Evolutionary conservation across 2,888 invertebrate genomes (phyloP).

Genomic region (Brachyptera putata): DNA sequence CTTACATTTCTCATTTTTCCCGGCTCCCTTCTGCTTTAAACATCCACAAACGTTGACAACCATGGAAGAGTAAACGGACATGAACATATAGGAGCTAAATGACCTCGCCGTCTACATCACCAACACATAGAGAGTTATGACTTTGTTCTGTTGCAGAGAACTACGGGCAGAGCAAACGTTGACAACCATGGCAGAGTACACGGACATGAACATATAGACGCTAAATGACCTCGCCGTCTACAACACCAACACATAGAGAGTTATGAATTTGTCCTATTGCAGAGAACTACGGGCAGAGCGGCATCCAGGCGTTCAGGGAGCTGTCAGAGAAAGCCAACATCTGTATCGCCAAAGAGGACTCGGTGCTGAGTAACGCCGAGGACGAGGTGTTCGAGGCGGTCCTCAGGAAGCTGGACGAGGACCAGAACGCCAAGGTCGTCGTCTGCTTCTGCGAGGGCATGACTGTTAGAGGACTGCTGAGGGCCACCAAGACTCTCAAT

Average conservation of each 20-base stretch:
- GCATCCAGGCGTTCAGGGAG: slow-evolving; percentile 69
- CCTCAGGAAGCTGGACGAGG: slow-evolving; percentile 52
- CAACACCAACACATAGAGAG: too few relatives aligned
- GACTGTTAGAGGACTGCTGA: slow-evolving; percentile 61
- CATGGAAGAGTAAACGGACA: too few relatives aligned
- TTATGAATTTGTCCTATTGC: too few relatives aligned
- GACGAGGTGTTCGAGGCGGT: slow-evolving; percentile 54
- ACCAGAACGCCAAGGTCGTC: slow-evolving; percentile 56
- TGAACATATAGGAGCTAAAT: too few relatives aligned
- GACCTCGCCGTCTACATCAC: too few relatives aligned
- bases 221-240: too few relatives aligned
- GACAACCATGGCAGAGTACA: too few relatives aligned
- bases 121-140: too few relatives aligned
- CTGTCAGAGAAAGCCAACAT: slow-evolving; percentile 61
- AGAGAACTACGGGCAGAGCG: slow-evolving; percentile 75
- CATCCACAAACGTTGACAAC: too few relatives aligned
- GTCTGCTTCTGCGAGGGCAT: slow-evolving; percentile 78
- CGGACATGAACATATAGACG: too few relatives aligned
- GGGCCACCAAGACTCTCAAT: slow-evolving; percentile 55
- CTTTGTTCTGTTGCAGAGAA: slow-evolving; percentile 59
- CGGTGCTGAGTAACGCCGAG: slow-evolving; percentile 56
- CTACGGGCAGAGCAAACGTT: slow-evolving; percentile 73
- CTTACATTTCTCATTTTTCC: too few relatives aligned
- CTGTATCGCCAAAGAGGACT: slow-evolving; percentile 67
- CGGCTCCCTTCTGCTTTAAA: too few relatives aligned